Evolutionary conservation across 1,140 invertebrate genomes (phyloP).

Genomic region (Asobara japonica): DNA sequence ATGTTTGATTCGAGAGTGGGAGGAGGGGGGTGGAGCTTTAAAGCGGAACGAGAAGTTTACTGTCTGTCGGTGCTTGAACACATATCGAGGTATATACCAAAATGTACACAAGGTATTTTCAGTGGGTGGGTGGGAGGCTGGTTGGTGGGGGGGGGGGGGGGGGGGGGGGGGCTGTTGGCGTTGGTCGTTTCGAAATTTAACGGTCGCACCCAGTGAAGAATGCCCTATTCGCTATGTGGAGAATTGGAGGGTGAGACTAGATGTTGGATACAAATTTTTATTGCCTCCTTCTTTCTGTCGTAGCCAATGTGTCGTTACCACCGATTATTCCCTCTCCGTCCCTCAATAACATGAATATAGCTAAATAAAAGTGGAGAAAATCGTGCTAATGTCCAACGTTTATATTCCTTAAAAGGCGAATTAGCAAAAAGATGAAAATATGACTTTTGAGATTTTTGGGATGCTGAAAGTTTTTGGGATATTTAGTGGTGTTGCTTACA

Average conservation of each 20-base stretch:
- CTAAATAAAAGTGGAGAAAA: neutral
- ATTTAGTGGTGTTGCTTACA: too few relatives aligned
- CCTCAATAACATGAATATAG: slow-evolving; percentile 8
- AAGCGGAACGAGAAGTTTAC: slow-evolving; percentile 19
- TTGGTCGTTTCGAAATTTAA: slow-evolving; percentile 27
- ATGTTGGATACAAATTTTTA: slow-evolving; percentile 29
- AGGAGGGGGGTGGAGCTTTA: neutral
- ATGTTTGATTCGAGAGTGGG: slow-evolving; percentile 9
- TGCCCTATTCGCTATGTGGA: neutral
- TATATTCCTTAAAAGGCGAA: too few relatives aligned
- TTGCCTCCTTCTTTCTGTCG: neutral
- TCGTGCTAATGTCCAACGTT: too few relatives aligned
- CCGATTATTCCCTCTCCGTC: slow-evolving; percentile 8
- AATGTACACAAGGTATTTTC: slow-evolving; percentile 9
- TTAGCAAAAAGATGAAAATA: too few relatives aligned
- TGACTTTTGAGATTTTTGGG: too few relatives aligned
- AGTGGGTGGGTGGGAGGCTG: neutral
- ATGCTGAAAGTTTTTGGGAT: too few relatives aligned
- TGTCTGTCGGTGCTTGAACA: slow-evolving; percentile 11
- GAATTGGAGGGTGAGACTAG: neutral
- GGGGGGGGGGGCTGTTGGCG: neutral
- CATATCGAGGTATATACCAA: neutral
- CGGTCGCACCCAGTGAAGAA: neutral
- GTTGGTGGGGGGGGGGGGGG: neutral
- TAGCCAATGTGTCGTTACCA: slow-evolving; percentile 8